Evolutionary conservation across 2,888 invertebrate species (phyloP).

Genomic region (Cheilosia soror): DNA sequence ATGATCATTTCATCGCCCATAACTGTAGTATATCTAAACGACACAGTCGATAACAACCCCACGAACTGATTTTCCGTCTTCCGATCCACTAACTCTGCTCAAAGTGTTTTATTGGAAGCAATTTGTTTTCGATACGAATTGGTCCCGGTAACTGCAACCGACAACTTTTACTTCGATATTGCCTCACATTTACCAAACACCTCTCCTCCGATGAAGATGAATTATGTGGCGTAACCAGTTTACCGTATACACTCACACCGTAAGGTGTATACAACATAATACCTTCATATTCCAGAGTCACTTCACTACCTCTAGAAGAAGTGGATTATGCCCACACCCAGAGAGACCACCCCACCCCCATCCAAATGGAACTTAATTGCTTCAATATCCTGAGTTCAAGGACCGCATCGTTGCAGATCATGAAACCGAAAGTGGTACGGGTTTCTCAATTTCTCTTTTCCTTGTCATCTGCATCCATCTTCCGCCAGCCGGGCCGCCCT

Average conservation of each 20-base stretch:
- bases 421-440: slow-evolving; percentile 48
- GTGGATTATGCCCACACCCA: neutral
- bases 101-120: slow-evolving; percentile 26
- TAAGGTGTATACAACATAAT: neutral
- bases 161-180: slow-evolving; percentile 57
- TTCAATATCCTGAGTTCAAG: slow-evolving; percentile 53
- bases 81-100: neutral
- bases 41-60: slow-evolving; percentile 3
- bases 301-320: neutral
- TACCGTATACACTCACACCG: neutral
- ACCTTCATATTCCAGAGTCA: neutral
- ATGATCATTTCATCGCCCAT: too few relatives aligned
- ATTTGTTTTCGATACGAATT: slow-evolving; percentile 30
- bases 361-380: slow-evolving; percentile 41
- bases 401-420: slow-evolving; percentile 36
- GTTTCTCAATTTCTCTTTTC: slow-evolving; percentile 29
- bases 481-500: neutral
- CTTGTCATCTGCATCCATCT: slow-evolving; percentile 25
- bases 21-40: neutral
- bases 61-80: neutral
- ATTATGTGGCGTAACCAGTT: slow-evolving; percentile 35
- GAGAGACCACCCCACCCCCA: neutral
- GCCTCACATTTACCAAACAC: slow-evolving; percentile 28
- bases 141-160: slow-evolving; percentile 29
- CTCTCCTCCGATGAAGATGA: slow-evolving; percentile 22